phyloP scores from a whole-genome alignment of 2,113 vertebrate species.

The Elephantulus edwardii region DNA sequence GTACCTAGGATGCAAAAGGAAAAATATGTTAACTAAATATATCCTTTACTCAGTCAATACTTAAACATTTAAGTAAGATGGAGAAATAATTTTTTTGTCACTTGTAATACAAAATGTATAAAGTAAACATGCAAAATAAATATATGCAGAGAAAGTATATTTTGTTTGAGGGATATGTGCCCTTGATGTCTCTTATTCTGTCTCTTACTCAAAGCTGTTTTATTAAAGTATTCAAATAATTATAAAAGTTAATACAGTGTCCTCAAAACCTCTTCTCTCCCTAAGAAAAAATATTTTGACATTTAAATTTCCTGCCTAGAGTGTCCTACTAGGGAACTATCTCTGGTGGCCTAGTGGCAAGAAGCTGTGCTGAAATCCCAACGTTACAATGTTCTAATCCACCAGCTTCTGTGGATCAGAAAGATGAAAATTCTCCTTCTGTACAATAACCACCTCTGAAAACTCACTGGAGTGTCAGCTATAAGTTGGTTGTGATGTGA shows the following conservation, averaged over 20 bases:
- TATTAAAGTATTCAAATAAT: neutral
- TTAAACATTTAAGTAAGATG: constrained; percentile 9
- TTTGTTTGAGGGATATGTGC: neutral
- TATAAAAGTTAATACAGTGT: neutral
- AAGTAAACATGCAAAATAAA: constrained; percentile 6
- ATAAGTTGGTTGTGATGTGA: too few species aligned
- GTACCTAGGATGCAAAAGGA: too few species aligned
- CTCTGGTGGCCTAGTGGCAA: too few species aligned
- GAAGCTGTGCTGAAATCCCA: too few species aligned
- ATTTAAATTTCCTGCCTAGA: neutral
- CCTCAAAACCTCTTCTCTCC: neutral
- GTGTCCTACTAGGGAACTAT: neutral
- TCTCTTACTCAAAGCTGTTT: neutral
- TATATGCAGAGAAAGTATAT: neutral
- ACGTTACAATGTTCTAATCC: too few species aligned
- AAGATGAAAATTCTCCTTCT: too few species aligned
- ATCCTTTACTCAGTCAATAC: neutral
- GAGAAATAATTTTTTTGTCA: neutral
- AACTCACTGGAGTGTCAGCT: too few species aligned
- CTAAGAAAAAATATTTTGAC: constrained; percentile 3
- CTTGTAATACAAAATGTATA: neutral
- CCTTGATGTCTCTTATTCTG: constrained; percentile 17
- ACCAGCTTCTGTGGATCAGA: too few species aligned
- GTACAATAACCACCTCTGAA: too few species aligned
- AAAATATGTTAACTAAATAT: neutral